Evolutionary conservation across 2,797 vertebrate species (phyloP), one percentile per base, ranked within the genome.

Genomic region (Sciaenops ocellatus): DNA sequence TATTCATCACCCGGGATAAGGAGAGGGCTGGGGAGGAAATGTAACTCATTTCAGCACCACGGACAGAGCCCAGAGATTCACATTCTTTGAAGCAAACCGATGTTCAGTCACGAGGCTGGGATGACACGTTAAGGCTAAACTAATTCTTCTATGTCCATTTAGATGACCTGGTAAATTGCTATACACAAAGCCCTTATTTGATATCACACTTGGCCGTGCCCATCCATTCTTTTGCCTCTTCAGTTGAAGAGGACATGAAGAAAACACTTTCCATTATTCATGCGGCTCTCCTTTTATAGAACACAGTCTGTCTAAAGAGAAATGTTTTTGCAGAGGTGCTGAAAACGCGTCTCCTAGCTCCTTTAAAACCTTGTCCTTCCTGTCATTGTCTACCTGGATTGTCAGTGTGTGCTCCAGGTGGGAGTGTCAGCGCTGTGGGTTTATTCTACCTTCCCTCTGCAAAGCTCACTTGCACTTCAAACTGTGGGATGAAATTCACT

Each of bases 241-340:
- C 41, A 72, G 48, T 55, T 70, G 26, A 73, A 73, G 26, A 73
- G 72, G 73, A 75, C 59, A 12, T 20, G 42, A 66, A 46, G 73
- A 86, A 82, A 89, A 88, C 73, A 72, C 42, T 77, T 83, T 93
- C 69, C 69, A 92, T 92, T 90, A 88, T 92, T 92, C 62, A 90
- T 89, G 76, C 57, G 17, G 20, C 17, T 78, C 66, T 81, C 46
- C 52, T 54, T 78, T 82, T 90, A 61, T 73, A 56, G 86, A 84
- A 59, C 84, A 75, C 56, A 51, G 46, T 50, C 41, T 38, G 52
- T 75, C 57, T 51, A 62, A 83, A 72, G 61, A 73, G 69, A 65
- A 18, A 9, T 61, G 38, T 70, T 57, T 75, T 20, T 50, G 56
- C 38, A 72, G 55, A 75, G 42, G n/a, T 64, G 63, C 69, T 44